Percentiles rank a stretch among this genome's conserved stretches.
Evolutionary conservation across 2,113 vertebrate genomes (phyloP).

Genomic region (Narcine bancroftii): DNA sequence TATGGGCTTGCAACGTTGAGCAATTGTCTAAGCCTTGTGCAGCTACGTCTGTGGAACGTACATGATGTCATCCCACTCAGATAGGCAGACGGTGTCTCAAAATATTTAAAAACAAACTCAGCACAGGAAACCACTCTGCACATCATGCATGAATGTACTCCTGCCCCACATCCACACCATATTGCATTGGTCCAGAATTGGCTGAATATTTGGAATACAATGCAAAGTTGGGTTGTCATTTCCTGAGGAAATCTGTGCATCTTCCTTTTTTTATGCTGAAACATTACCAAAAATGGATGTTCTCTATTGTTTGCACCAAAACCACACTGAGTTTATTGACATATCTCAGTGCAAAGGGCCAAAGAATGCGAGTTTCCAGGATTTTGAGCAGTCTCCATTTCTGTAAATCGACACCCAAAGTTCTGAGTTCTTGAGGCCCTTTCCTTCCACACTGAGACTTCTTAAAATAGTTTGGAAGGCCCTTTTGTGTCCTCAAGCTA

Average conservation of each 20-base stretch:
- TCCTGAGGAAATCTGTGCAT: neutral
- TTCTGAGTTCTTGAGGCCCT: neutral
- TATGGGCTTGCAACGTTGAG: neutral
- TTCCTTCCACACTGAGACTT: neutral
- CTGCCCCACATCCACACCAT: neutral
- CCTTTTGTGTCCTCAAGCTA: neutral
- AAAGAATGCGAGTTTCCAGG: neutral
- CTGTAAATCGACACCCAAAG: neutral
- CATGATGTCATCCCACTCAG: neutral
- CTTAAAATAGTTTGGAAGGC: neutral
- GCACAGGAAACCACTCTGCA: neutral
- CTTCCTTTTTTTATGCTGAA: neutral
- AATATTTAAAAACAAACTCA: neutral
- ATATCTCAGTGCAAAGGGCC: neutral
- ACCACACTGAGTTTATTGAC: neutral
- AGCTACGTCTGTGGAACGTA: neutral
- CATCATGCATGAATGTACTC: too few relatives aligned
- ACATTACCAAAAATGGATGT: neutral
- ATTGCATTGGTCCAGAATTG: neutral
- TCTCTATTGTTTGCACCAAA: too few relatives aligned
- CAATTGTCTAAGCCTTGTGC: neutral
- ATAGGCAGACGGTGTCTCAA: neutral
- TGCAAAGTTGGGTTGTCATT: neutral
- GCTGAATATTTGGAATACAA: neutral
- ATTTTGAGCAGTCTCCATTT: neutral